Percentiles rank a stretch among this genome's conserved stretches.
phyloP scores from a whole-genome alignment of 2,113 vertebrate genomes.

The Petrocephalus microphthalmus region DNA sequence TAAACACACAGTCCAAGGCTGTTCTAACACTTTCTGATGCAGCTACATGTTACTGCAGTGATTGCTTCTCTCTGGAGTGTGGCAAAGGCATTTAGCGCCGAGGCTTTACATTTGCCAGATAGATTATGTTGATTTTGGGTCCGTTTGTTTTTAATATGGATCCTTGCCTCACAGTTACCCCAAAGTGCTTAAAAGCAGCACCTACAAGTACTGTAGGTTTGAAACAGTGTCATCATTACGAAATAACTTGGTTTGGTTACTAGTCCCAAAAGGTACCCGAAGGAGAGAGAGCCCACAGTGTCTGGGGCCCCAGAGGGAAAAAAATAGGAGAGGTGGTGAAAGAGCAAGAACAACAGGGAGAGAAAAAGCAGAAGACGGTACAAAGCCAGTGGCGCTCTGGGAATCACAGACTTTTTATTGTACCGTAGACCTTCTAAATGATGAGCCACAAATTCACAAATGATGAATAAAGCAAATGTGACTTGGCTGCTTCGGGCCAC shows the following conservation, averaged over 20 bases:
- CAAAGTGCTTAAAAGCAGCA: background rate
- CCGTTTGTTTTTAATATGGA: background rate
- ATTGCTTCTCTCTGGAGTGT: background rate
- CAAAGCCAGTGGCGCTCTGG: background rate
- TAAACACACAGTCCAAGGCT: background rate
- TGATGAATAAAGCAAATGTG: background rate
- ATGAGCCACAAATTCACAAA: background rate
- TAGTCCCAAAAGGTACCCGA: background rate
- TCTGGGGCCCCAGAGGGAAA: background rate
- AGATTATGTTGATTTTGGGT: background rate
- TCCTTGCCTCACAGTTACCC: background rate
- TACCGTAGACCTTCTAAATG: background rate
- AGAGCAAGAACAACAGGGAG: background rate
- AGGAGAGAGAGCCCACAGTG: background rate
- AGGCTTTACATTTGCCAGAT: background rate
- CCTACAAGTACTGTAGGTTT: background rate
- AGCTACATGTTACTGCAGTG: background rate
- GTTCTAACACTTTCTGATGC: background rate
- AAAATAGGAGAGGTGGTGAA: background rate
- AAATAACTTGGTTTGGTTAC: background rate
- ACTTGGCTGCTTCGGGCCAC: background rate
- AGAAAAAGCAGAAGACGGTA: background rate
- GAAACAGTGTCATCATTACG: background rate
- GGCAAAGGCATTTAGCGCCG: background rate
- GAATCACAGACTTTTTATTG: background rate